Evolutionary conservation across 2,113 vertebrate species (phyloP), one percentile per base, ranked within the genome.

Genomic region (Arizona elegans): DNA sequence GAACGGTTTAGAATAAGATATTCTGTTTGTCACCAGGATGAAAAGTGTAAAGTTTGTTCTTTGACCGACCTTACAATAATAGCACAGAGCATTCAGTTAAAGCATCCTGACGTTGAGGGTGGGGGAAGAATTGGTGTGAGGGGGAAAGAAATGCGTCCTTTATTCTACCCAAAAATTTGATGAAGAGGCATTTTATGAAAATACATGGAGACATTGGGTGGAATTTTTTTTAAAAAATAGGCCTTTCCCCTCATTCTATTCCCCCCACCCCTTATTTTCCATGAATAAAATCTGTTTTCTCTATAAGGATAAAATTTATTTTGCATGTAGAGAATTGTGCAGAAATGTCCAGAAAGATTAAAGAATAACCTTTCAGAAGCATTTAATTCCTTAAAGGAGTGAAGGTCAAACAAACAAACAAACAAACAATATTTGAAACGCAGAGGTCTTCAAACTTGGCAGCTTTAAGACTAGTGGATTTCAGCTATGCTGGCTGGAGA

Each of bases 1-100:
- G 9, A 17, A 95, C 50, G 70, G 95, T 92, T 91, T 87, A 90
- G 55, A 93, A 17, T 23, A 91, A 87, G 89, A 86, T 47, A 94
- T 92, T 19, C n/a, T 81, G 87, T 24, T 87, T 65, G 56, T 91
- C 26, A 92, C 38, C 24, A 58, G 93, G 89, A 4, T 91, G 92
- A 91, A 93, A 94, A 0, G 2, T 26, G 3, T 33, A 53, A 93
- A 17, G 58, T 29, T 50, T 33, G n/a, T 75, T 87, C 56, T 43
- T 62, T 9, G 1, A 50, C 11, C 0, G 15, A 0, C 23, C 54
- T 8, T 70, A 10, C 89, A 94, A 92, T 89, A 94, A 92, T 89
- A 0, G 1, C n/a, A 56, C n/a, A 54, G 26, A 91, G 38, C 86
- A 47, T 65, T 75, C 92, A 87, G 38, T 93, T 29, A 94, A 50